A percentile compares a stretch with the other conserved stretches of the same genome.
Evolutionary conservation across 2,113 vertebrate species (phyloP).

Genomic region (Gnathochromis pfefferi): DNA sequence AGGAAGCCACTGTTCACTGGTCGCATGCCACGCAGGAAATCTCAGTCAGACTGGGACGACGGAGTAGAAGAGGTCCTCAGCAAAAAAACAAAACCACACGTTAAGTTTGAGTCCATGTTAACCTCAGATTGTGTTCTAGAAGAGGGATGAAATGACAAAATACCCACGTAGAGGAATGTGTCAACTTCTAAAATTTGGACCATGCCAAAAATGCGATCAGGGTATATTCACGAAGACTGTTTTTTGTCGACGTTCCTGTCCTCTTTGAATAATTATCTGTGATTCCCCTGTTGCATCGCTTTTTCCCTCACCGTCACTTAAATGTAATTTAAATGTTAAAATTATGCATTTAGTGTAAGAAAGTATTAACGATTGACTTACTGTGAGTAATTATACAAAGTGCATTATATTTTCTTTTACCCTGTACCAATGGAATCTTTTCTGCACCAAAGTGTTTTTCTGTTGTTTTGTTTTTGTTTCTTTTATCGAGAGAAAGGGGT

Average conservation of each 20-base stretch:
- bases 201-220: not conserved
- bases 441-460: conserved; percentile 36
- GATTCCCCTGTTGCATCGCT: not conserved
- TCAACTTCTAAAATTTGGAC: not conserved
- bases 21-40: conserved; percentile 8
- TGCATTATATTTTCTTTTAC: conserved; percentile 21
- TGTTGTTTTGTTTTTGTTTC: not conserved
- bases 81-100: not conserved
- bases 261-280: not conserved
- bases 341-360: conserved; percentile 9
- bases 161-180: not conserved
- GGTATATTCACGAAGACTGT: not conserved
- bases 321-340: conserved; percentile 18
- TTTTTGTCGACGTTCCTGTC: not conserved
- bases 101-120: conserved; percentile 5
- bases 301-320: conserved; percentile 20
- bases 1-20: conserved; percentile 36
- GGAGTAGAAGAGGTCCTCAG: conserved; percentile 27
- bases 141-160: not conserved
- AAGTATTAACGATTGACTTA: conserved; percentile 41
- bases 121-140: not conserved
- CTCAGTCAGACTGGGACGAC: not conserved
- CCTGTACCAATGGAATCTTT: conserved; percentile 38
- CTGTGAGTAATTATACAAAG: conserved; percentile 46
- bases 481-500: not conserved